Percentiles rank a stretch among this genome's conserved stretches.
These are phyloP conservation scores for Pluvialis apricaria DNA, from an alignment of 2,113 vertebrate species.

Conservation along the genomic window DNA sequence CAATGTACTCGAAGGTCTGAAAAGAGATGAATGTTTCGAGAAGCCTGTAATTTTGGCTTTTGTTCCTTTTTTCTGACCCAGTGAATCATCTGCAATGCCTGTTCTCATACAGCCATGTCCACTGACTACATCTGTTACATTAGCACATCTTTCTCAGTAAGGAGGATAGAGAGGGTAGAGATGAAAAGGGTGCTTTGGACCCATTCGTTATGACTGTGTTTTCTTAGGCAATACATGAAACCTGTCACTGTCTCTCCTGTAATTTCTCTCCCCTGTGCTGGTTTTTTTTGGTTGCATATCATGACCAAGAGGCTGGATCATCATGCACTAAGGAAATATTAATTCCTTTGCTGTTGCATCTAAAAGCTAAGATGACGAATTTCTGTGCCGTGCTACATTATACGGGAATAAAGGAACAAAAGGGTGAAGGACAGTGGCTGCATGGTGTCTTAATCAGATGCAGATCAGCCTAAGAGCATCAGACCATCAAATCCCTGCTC, in stretches of 20 bases:
- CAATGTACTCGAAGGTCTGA: neutral
- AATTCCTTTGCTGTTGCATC: constrained; percentile 75
- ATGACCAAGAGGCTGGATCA: constrained; percentile 60
- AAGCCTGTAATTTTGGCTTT: constrained; percentile 16
- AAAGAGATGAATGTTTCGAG: neutral
- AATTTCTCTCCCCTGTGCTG: neutral
- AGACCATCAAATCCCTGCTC: constrained; percentile 95
- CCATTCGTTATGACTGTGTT: constrained; percentile 9
- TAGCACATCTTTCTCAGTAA: neutral
- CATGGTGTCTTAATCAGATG: constrained; percentile 93
- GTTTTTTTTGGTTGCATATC: constrained; percentile 9
- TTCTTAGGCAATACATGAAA: constrained; percentile 37
- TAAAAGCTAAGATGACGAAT: constrained; percentile 71
- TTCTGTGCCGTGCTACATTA: constrained; percentile 71
- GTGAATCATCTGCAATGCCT: neutral
- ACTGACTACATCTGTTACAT: neutral
- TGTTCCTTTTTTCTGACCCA: neutral
- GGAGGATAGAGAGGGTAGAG: neutral
- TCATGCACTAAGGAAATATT: constrained; percentile 67
- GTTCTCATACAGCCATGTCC: neutral
- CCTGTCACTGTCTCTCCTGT: neutral
- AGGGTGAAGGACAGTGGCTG: constrained; percentile 95
- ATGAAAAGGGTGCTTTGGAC: constrained; percentile 1
- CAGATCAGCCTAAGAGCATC: constrained; percentile 96
- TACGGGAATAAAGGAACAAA: constrained; percentile 82